These are phyloP conservation scores for Myotis yumanensis DNA, from an alignment of 2,113 vertebrate species.

Conservation along the genomic window DNA sequence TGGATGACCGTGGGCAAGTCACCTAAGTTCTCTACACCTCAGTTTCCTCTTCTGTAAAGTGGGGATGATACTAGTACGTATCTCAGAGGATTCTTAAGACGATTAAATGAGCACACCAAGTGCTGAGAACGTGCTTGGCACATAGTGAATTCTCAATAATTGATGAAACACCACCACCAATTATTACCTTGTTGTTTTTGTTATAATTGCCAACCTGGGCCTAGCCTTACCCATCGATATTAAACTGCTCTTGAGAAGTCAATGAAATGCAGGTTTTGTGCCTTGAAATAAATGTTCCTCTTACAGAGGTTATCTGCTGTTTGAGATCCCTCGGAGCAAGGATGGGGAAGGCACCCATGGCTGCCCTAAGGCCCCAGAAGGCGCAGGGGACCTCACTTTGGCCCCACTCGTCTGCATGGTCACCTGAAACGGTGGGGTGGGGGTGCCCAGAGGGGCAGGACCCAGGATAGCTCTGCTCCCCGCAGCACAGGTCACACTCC, in stretches of 20 bases:
- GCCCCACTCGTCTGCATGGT: neutral
- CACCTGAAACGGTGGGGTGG: neutral
- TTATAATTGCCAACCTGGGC: neutral
- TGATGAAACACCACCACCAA: neutral
- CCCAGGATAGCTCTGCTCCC: neutral
- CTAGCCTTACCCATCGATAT: neutral
- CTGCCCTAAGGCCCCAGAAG: neutral
- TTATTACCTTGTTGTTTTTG: neutral
- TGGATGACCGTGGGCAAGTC: neutral
- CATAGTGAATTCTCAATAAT: neutral
- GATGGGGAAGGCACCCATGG: neutral
- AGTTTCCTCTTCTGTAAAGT: neutral
- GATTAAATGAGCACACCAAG: neutral
- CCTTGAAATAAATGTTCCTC: neutral
- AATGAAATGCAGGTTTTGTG: neutral
- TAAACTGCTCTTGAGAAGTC: neutral
- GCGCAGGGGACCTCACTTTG: neutral
- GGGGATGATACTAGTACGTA: neutral
- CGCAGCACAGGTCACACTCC: neutral
- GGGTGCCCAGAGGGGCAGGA: no score
- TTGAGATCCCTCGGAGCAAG: neutral
- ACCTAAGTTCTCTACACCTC: neutral
- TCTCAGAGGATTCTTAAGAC: neutral
- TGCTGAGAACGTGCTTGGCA: neutral
- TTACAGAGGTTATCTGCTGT: neutral